Evolutionary conservation across 2,113 vertebrate genomes (phyloP), one percentile per base, ranked within the genome.

Genomic region (Odocoileus hemionus): DNA sequence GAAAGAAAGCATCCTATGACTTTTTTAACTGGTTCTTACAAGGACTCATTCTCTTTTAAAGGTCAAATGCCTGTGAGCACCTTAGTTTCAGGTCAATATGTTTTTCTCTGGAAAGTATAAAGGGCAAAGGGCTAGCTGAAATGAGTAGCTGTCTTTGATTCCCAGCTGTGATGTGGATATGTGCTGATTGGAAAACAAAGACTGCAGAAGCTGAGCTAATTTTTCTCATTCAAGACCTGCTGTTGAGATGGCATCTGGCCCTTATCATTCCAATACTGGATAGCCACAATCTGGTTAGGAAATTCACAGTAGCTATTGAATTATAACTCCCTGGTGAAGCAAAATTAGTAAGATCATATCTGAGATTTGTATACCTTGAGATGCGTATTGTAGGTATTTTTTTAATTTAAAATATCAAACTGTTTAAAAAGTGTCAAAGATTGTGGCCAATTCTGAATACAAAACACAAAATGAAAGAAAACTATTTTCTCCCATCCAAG

Each of bases 41-140:
- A 92, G 58, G 61, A 80, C 54, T 79, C 84, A 67, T 94, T 94
- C 74, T 94, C 86, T 94, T 84, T 94, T 91, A 97, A 98, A 97
- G 96, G 94, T 96, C 96, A 97, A 87, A 70, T 74, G 50, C n/a
- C 80, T 45, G 33, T 74, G 89, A 96, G 52, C 43, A 74, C 70
- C 57, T 96, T 93, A 36, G 43, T 95, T 97, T 92, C 60, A 83
- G 55, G 70, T 98, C 95, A 96, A 89, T 91, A 97, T 78, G 43
- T 60, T 91, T 94, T 86, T 82, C 50, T 96, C 36, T 86, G 52
- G 79, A 95, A 87, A 95, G 70, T 25, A 95, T 60, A 91, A 96
- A 95, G 94, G 79, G 83, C 83, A 89, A 52, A 87, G 25, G 10
- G 16, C 55, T 91, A 61, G 23, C 67, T 91, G 26, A 82, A 83